These are phyloP conservation scores for Marmota flaviventris DNA, from an alignment of 2,113 vertebrate genomes.

Conservation along the genomic window DNA sequence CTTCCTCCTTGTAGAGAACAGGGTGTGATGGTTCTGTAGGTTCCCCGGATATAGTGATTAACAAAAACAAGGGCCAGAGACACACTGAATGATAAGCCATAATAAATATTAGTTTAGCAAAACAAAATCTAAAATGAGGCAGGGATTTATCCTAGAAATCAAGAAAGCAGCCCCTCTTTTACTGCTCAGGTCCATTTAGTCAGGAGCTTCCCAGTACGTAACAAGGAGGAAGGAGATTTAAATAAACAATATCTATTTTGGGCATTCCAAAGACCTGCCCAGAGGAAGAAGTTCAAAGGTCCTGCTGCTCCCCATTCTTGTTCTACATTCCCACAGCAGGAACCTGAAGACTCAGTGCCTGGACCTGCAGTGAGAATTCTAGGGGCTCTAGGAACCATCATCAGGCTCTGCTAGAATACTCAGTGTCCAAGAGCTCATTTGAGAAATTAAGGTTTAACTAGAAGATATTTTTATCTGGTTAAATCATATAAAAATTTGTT, in stretches of 20 bases:
- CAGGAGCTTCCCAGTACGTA: conserved; percentile 10
- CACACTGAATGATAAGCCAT: not conserved
- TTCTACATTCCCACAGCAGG: not conserved
- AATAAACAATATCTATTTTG: conserved; percentile 57
- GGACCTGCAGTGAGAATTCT: not conserved
- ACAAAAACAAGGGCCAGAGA: conserved; percentile 4
- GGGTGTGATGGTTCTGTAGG: not conserved
- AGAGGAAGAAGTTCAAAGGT: conserved; percentile 30
- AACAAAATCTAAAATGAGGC: conserved; percentile 45
- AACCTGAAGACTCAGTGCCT: not conserved
- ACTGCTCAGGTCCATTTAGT: conserved; percentile 25
- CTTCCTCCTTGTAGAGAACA: not conserved
- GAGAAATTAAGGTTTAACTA: conserved; percentile 53
- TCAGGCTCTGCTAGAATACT: not conserved
- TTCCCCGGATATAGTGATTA: not conserved
- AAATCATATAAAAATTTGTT: conserved; percentile 43
- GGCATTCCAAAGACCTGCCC: conserved; percentile 51
- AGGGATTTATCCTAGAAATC: conserved; percentile 30
- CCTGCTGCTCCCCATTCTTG: conserved; percentile 1
- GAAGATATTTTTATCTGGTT: conserved; percentile 47
- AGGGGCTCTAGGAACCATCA: not conserved
- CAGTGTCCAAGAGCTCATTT: not conserved
- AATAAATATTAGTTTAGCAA: conserved; percentile 22
- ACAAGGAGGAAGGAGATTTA: conserved; percentile 37
- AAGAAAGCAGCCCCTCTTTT: not conserved